Evolutionary conservation across 1,140 invertebrate species (phyloP).

Genomic region (Daktulosphaira vitifoliae): DNA sequence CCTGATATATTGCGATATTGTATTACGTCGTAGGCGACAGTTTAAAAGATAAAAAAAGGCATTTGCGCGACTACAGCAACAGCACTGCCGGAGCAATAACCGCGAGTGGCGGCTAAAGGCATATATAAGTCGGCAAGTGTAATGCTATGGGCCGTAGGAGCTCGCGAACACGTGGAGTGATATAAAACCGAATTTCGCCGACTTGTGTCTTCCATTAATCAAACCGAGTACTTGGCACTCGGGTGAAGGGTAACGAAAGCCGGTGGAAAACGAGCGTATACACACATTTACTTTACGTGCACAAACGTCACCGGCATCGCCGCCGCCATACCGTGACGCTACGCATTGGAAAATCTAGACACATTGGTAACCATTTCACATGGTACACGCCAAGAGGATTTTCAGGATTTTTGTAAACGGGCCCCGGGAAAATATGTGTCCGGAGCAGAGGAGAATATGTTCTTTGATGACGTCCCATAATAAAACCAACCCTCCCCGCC

Average conservation of each 20-base stretch:
- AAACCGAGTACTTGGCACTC: background rate
- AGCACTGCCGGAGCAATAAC: too few species aligned
- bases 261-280: slow-evolving; percentile 15
- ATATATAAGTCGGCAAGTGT: too few species aligned
- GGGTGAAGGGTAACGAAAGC: background rate
- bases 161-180: background rate
- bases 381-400: slow-evolving; percentile 3
- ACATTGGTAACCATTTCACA: slow-evolving; percentile 19
- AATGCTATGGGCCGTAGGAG: too few species aligned
- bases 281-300: background rate
- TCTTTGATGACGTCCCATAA: slow-evolving; percentile 13
- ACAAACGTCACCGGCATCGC: background rate
- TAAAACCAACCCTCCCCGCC: too few species aligned
- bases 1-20: too few species aligned
- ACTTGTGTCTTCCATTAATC: slow-evolving; percentile 22
- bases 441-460: background rate
- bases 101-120: too few species aligned
- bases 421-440: too few species aligned
- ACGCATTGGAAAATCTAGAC: background rate
- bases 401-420: slow-evolving; percentile 15
- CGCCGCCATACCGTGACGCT: background rate
- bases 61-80: too few species aligned
- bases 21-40: too few species aligned
- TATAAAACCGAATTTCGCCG: slow-evolving; percentile 8
- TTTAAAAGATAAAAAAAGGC: too few species aligned